Base-by-base conservation (phyloP, 2,113 vertebrate genomes). In the Alaudala cheleensis region DNA sequence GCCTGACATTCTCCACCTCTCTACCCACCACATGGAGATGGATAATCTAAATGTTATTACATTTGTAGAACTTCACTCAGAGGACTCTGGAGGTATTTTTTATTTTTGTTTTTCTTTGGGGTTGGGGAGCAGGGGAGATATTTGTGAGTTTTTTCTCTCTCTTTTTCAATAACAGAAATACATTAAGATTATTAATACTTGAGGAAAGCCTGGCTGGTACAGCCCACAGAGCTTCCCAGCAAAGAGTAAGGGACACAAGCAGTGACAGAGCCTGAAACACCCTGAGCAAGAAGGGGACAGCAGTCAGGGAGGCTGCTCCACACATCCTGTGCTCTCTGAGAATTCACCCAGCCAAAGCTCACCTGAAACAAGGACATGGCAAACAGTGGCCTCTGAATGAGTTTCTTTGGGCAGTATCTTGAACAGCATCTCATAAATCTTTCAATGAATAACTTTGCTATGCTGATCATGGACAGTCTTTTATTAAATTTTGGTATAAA, bases 251-350 rank as follows among this genome's bases (percentile, higher is more conserved):
- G 70, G 37, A n/a, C 40, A 37, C 22, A 31, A 34, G n/a, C 5
- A 29, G 11, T 3, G 40, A 28, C 12, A 40, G 42, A 34, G 2
- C 45, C 34, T 5, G 34, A 71, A 60, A 40, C 3, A 13, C 2
- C 70, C 65, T 0, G 0, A 56, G 73, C 11, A 49, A 60, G 44
- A 23, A 62, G 19, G 26, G 9, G 6, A 23, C 49, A 61, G 31
- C 10, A 31, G 21, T 1, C 47, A 50, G 29, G 26, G 16, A 25
- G 5, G 5, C 16, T 28, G 8, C 15, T 34, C 18, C 53, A 40
- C 57, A 24, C 0, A 1, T 7, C 19, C 14, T 0, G 0, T 9
- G 18, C 8, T 62, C 72, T 33, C 9, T 5, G 42, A 51, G 60
- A 34, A 11, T 17, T 40, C 39, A 58, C 12, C 13, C 45, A 49